Evolutionary conservation across 2,888 invertebrate species (phyloP).

Genomic region (Mimas tiliae): DNA sequence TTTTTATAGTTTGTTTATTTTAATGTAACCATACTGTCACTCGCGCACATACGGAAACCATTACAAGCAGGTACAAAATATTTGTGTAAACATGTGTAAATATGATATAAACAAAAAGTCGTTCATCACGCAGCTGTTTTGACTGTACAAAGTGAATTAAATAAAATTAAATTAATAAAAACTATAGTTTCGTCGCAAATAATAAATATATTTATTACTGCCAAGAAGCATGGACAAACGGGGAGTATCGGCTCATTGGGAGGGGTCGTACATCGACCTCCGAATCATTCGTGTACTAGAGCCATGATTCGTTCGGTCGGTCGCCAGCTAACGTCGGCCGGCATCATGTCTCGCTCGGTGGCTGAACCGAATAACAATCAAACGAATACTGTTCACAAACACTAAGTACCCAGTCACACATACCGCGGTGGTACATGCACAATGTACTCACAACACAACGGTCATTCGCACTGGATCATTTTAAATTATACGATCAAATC

Average conservation of each 20-base stretch:
- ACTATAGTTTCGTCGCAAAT: slow-evolving; percentile 8
- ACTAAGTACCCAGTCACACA: slow-evolving; percentile 32
- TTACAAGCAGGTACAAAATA: slow-evolving; percentile 4
- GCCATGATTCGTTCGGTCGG: slow-evolving; percentile 48
- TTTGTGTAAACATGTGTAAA: slow-evolving; percentile 11
- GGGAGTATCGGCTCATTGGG: slow-evolving; percentile 11
- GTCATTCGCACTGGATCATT: slow-evolving; percentile 51
- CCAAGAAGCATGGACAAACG: slow-evolving; percentile 9
- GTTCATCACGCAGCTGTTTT: neutral
- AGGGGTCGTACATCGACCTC: slow-evolving; percentile 34
- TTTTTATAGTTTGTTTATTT: too few species aligned
- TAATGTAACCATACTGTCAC: neutral
- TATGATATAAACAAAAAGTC: slow-evolving; percentile 8
- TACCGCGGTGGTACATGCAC: slow-evolving; percentile 29
- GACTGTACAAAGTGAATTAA: slow-evolving; percentile 1
- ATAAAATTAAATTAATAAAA: slow-evolving; percentile 3
- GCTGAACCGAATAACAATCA: slow-evolving; percentile 67
- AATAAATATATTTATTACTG: slow-evolving; percentile 14
- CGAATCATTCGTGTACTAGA: slow-evolving; percentile 52
- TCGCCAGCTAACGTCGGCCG: slow-evolving; percentile 42
- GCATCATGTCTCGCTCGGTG: slow-evolving; percentile 53
- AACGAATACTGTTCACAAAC: slow-evolving; percentile 49
- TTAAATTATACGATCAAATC: slow-evolving; percentile 18
- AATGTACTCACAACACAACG: slow-evolving; percentile 36
- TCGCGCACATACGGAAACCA: slow-evolving; percentile 12